These are phyloP conservation scores for Echiichthys vipera DNA, from an alignment of 2,797 vertebrate genomes.

Conservation along the genomic window DNA sequence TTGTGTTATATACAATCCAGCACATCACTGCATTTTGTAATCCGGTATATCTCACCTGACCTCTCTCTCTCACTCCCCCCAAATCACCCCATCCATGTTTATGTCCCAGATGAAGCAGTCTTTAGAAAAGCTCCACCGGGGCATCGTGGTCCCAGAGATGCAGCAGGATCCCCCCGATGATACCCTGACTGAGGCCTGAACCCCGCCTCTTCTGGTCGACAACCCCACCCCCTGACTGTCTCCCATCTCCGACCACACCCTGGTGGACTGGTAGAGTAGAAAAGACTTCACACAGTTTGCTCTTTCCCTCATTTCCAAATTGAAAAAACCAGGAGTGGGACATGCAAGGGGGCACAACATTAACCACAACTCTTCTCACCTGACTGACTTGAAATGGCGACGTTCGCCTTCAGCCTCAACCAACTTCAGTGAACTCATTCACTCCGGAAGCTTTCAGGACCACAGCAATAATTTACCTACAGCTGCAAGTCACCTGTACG, in stretches of 20 bases:
- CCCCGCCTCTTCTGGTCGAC: neutral
- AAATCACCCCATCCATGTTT: constrained; percentile 1
- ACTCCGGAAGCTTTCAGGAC: constrained; percentile 57
- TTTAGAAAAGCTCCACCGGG: constrained; percentile 90
- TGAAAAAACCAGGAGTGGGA: constrained; percentile 10
- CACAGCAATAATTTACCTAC: constrained; percentile 72
- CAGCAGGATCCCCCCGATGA: constrained; percentile 72
- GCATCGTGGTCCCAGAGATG: constrained; percentile 85
- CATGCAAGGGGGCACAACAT: neutral
- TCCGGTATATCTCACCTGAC: neutral
- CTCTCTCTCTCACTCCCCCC: neutral
- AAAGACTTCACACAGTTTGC: neutral
- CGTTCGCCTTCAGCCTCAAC: constrained; percentile 38
- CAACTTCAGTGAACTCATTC: constrained; percentile 28
- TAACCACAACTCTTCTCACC: constrained; percentile 54
- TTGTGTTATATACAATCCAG: no score
- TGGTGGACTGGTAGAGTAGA: neutral
- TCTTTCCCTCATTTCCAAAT: constrained; percentile 16
- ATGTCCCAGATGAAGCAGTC: constrained; percentile 90
- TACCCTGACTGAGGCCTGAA: constrained; percentile 69
- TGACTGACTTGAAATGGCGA: constrained; percentile 72
- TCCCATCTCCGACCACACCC: neutral
- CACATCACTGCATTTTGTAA: constrained; percentile 23
- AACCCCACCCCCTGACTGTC: neutral
- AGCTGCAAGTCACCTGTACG: constrained; percentile 47